These are phyloP conservation scores for Germaria angustata DNA, from an alignment of 2,888 invertebrate genomes.

Conservation along the genomic window DNA sequence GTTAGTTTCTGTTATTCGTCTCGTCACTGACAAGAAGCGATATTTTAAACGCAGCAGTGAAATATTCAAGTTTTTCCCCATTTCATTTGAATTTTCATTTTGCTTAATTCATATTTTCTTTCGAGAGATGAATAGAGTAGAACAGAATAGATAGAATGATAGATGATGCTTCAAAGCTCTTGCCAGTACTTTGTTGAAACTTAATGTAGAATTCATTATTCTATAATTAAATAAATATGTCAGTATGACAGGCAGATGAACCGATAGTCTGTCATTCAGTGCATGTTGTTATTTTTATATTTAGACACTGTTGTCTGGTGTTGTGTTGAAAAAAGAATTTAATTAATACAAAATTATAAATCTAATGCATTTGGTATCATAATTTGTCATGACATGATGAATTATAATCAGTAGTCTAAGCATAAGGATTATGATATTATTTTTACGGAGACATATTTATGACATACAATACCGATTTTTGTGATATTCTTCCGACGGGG, in stretches of 20 bases:
- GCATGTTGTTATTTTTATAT: not conserved
- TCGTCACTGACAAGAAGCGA: slow-evolving; percentile 17
- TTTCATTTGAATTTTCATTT: slow-evolving; percentile 31
- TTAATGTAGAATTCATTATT: slow-evolving; percentile 6
- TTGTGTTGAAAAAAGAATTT: not conserved
- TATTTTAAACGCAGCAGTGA: not conserved
- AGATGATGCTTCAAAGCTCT: slow-evolving; percentile 9
- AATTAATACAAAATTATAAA: slow-evolving; percentile 31
- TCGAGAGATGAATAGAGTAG: not conserved
- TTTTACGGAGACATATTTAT: not conserved
- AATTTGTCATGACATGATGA: not conserved
- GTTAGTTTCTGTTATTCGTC: slow-evolving; percentile 30
- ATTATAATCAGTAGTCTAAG: not conserved
- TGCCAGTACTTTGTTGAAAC: slow-evolving; percentile 1
- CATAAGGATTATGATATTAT: not conserved
- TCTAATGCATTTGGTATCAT: not conserved
- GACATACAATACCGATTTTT: too few species aligned
- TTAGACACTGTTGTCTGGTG: not conserved
- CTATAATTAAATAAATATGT: slow-evolving; percentile 33
- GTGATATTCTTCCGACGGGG: too few species aligned
- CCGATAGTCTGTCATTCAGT: slow-evolving; percentile 33
- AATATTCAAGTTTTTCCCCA: not conserved
- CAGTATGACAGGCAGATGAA: slow-evolving; percentile 46
- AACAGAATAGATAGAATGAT: not conserved
- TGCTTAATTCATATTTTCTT: slow-evolving; percentile 14